A percentile compares a stretch with the other conserved stretches of the same genome.
Conservation (phyloP, 2,113 vertebrate genomes). For the Cynoglossus semilaevis region DNA sequence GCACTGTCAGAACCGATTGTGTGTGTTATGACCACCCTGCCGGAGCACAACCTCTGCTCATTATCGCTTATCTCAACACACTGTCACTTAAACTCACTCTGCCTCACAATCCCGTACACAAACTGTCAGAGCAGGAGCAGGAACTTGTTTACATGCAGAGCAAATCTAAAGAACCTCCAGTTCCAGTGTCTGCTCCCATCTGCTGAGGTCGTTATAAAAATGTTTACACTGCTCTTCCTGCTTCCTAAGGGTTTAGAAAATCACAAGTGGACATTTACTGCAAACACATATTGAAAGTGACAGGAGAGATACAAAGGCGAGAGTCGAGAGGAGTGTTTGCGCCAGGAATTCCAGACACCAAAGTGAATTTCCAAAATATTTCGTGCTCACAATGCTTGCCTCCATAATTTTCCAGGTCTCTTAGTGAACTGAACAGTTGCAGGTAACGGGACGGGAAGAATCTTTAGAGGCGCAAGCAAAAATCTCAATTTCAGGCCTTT, state of each 20-base stretch:
- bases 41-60: slow-evolving; percentile 51
- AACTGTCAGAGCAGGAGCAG: slow-evolving; percentile 46
- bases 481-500: too few species aligned
- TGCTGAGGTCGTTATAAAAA: slow-evolving; percentile 7
- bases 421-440: too few species aligned
- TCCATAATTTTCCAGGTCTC: too few species aligned
- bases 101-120: slow-evolving; percentile 54
- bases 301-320: too few species aligned
- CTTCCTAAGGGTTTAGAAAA: slow-evolving; percentile 35
- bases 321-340: too few species aligned
- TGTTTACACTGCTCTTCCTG: slow-evolving; percentile 39
- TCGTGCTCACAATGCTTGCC: too few species aligned
- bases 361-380: too few species aligned
- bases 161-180: slow-evolving; percentile 19
- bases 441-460: too few species aligned
- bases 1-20: slow-evolving; percentile 55
- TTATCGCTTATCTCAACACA: slow-evolving; percentile 63
- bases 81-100: slow-evolving; percentile 57
- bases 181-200: slow-evolving; percentile 30
- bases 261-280: slow-evolving; percentile 39
- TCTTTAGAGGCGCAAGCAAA: too few species aligned
- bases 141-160: slow-evolving; percentile 25
- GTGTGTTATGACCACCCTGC: slow-evolving; percentile 59
- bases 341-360: too few species aligned
- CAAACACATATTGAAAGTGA: too few species aligned